Percentiles rank a stretch among this genome's conserved stretches.
Evolutionary conservation across 2,113 vertebrate genomes (phyloP).

Genomic region (Eulacestoma nigropectus): DNA sequence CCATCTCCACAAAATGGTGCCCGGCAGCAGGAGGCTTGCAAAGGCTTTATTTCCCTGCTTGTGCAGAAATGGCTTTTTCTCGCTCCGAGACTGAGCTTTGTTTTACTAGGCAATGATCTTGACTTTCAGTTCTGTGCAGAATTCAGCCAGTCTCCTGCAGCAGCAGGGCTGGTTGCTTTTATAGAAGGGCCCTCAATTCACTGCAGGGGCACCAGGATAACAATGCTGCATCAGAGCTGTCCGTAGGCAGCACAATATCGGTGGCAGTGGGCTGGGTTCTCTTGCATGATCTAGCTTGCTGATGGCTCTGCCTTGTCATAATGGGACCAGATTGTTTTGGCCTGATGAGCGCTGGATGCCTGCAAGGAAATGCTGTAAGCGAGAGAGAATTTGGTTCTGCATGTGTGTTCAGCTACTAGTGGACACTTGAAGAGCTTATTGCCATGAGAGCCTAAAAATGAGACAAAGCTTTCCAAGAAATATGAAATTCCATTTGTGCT

Average conservation of each 20-base stretch:
- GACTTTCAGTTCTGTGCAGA: neutral
- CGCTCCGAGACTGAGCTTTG: neutral
- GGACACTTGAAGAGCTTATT: neutral
- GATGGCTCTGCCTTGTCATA: neutral
- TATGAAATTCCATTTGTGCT: neutral
- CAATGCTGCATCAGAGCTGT: neutral
- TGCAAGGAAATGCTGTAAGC: neutral
- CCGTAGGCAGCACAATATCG: fast-evolving
- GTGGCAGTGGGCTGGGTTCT: neutral
- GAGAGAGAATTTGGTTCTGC: neutral
- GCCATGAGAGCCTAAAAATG: neutral
- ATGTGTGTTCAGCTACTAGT: fast-evolving
- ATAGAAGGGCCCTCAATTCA: fast-evolving
- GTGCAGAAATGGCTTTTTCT: neutral
- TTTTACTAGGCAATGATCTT: neutral
- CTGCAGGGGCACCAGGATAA: fast-evolving
- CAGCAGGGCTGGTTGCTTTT: neutral
- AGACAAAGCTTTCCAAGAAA: neutral
- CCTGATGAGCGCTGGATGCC: neutral
- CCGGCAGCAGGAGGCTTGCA: neutral
- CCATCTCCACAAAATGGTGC: neutral
- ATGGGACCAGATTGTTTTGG: neutral
- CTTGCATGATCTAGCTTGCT: neutral
- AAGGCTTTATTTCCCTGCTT: neutral
- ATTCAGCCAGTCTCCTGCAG: neutral